Percentiles rank a stretch among this genome's conserved stretches.
Conservation (phyloP, 1,140 invertebrate species). For the Ceratosolen solmsi region DNA sequence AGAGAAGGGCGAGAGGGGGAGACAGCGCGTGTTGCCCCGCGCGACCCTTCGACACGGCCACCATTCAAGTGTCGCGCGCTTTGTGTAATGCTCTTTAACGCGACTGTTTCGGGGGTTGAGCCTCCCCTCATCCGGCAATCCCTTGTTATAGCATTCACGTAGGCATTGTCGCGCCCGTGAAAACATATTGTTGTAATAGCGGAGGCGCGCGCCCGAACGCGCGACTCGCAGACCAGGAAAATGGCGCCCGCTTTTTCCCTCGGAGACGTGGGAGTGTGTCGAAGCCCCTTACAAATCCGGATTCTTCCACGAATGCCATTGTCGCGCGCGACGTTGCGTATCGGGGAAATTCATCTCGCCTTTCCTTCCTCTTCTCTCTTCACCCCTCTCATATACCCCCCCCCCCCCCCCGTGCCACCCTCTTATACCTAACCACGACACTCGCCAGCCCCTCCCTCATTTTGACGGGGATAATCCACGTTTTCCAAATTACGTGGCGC, state of each 20-base stretch:
- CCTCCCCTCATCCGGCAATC: constrained; percentile 6
- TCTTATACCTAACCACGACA: no score
- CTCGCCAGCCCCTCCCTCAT: no score
- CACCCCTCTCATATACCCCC: no score
- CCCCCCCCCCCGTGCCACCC: background rate
- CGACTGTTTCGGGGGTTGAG: constrained; percentile 39
- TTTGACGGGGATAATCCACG: constrained; percentile 46
- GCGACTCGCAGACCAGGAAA: background rate
- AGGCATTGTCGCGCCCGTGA: constrained; percentile 22
- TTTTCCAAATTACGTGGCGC: constrained; percentile 14
- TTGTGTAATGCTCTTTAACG: constrained; percentile 70
- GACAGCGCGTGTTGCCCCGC: constrained; percentile 15
- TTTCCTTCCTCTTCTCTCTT: background rate
- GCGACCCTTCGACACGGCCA: constrained; percentile 65
- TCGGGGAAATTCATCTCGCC: constrained; percentile 39
- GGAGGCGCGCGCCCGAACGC: background rate
- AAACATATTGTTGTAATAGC: constrained; percentile 34
- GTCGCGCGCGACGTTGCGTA: constrained; percentile 18
- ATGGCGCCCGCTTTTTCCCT: constrained; percentile 14
- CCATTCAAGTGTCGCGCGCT: constrained; percentile 70
- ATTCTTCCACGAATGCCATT: constrained; percentile 23
- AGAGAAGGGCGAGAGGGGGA: background rate
- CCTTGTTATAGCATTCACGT: constrained; percentile 15
- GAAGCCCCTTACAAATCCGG: constrained; percentile 8
- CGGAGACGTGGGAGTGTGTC: constrained; percentile 15